Evolutionary conservation across 2,113 vertebrate species (phyloP), one percentile per base, ranked within the genome.

Genomic region (Oxyruncus cristatus): DNA sequence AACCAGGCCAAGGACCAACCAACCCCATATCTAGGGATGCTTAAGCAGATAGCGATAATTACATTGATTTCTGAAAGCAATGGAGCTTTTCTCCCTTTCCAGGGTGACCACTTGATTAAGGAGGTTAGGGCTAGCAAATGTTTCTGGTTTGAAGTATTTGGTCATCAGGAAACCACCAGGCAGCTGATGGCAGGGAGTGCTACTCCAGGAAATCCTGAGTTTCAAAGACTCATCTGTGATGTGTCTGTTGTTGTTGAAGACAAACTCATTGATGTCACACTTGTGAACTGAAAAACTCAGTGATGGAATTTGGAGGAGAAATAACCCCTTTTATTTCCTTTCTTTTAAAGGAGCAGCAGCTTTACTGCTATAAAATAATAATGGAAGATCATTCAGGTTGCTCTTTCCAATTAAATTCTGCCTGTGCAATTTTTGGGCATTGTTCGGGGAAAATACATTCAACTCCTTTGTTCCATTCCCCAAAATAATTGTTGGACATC

Each of bases 1-100:
- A 4, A 6, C 17, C 1, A 1, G 63, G 35, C 67, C 26, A 4
- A 17, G 33, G 23, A 82, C 53, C n/a, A 53, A 14, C 27, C 49
- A 11, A 11, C 15, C 30, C 9, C 3, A 2, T 0, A 2, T 1
- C 8, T 28, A 13, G 4, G 44, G 8, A 5, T 26, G 42, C n/a
- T 18, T 4, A 2, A 73, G 75, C 49, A 76, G 28, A 7, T 0
- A 17, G 16, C 0, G 7, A 37, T 23, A 6, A 0, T 8, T 67
- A 35, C 52, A 6, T 47, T 66, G 46, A 27, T 75, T 61, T 68
- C 81, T 61, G 46, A 19, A 41, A 47, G 4, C 50, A 55, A 1
- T 1, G 8, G 42, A 72, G 42, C 37, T 76, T 23, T 47, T 12
- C 28, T 52, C 10, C 47, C 39, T 87, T 44, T 8, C 55, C 27